phyloP scores from a whole-genome alignment of 2,797 vertebrate species.

The Sebastes flavidus region DNA sequence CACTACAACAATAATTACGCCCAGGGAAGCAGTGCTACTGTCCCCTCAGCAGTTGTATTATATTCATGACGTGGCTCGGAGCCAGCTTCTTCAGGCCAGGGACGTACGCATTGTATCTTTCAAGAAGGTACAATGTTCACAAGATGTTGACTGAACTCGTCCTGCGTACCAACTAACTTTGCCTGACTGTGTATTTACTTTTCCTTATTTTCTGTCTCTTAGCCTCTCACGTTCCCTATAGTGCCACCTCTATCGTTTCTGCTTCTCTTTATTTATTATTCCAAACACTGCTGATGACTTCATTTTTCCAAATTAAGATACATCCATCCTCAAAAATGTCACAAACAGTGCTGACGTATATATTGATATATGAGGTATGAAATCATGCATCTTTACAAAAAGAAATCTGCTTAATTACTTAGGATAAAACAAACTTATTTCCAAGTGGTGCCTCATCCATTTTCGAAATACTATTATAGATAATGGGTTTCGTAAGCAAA shows the following conservation, averaged over 20 bases:
- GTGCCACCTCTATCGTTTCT: not conserved
- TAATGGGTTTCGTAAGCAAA: slow-evolving; percentile 56
- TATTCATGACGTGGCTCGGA: slow-evolving; percentile 31
- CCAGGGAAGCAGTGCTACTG: not conserved
- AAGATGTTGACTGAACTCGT: slow-evolving; percentile 27
- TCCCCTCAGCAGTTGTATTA: slow-evolving; percentile 18
- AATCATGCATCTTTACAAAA: not conserved
- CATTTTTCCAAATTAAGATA: slow-evolving; percentile 17
- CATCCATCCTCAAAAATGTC: slow-evolving; percentile 4
- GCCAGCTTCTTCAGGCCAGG: slow-evolving; percentile 13
- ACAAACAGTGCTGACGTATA: not conserved
- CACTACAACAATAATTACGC: slow-evolving; percentile 26
- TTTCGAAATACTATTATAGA: slow-evolving; percentile 6
- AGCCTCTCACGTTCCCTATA: not conserved
- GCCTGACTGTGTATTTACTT: not conserved
- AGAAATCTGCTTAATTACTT: not conserved
- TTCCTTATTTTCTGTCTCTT: not conserved
- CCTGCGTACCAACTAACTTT: not conserved
- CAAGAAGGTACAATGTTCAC: slow-evolving; percentile 31
- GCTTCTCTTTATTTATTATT: slow-evolving; percentile 4
- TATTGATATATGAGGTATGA: not conserved
- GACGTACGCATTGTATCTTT: not conserved
- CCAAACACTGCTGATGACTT: slow-evolving; percentile 19
- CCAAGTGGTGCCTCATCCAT: slow-evolving; percentile 13
- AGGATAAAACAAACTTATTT: not conserved